Base-by-base conservation (phyloP, 1,140 invertebrate species). In the Melanaphis sacchari region DNA sequence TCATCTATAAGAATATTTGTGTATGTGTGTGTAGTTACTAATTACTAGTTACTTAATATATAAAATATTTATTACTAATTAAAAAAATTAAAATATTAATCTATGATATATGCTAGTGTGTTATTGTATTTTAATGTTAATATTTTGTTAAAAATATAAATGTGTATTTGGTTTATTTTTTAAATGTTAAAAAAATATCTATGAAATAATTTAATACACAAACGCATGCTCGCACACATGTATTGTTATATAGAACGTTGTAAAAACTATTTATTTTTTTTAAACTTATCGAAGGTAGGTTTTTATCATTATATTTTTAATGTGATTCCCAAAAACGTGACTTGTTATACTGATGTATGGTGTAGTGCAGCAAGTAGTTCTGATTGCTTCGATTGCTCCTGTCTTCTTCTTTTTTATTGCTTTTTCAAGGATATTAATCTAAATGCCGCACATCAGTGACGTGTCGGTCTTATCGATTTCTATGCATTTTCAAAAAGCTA, bases 301-400 rank as follows among this genome's bases (percentile, higher is more conserved):
- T 82, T 82, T 82, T 82, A 82, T 82, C 22, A 76, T 82, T 82
- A 82, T 82, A 82, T 82, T 82, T 82, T 82, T 82, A 82, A 82
- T 38, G 36, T 82, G 38, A 82, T 82, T 38, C 38, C 76, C 36
- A 36, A 38, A 82, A 11, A 81, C 76, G 36, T 82, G 36, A 82
- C 76, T 7, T 82, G 76, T 82, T 82, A 82, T 38, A 38, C 76
- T 82, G 76, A 82, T 82, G 18, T 38, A 38, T 82, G 36, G 36
- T 38, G 36, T 2, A n/a, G 76, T 59, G 46, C 15, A 49, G 46
- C 18, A 15, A 31, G 59, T n/a, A n/a, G 59, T 41, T 84, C 38
- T 24, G 82, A 84, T 84, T 40, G 38, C 41, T 84, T 84, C 82
- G 38, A 84, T 84, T 40, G 9, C 24, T 9, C 82, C 38, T 24